Evolutionary conservation across 2,888 invertebrate species (phyloP), one percentile per base, ranked within the genome.

Genomic region (Philereme transversata): DNA sequence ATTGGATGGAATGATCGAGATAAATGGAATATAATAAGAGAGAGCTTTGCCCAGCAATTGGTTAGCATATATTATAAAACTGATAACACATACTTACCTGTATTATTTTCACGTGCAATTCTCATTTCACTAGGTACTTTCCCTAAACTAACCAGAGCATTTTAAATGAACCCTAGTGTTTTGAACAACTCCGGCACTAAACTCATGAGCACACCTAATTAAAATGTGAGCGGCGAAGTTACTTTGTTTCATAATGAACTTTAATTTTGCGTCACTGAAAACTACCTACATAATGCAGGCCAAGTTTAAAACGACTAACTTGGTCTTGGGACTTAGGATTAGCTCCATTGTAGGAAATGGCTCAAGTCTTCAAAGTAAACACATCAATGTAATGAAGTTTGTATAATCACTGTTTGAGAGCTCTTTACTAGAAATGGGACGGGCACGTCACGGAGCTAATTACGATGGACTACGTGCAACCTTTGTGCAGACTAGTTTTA

Each of bases 381-480:
- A 78, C 79, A 81, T 81, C 73, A 77, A 76, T 72, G 71, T 78
- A 75, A 81, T 79, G 73, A 77, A 76, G 73, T 79, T 78, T 73
- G 74, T 73, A 70, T 71, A 76, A 79, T 77, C 67, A 67, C 62
- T 66, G 57, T 63, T 63, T 56, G 45, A 53, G 43, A 50, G 56
- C 44, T 59, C 45, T 63, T 60, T 59, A 59, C 55, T 10, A 46
- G 51, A 33, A 59, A 45, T 49, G 58, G 51, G 62, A 56, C 48
- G 58, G 55, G 34, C 55, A 49, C 45, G 58, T 47, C 49, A 44
- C 50, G 38, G 22, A 34, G 43, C 43, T 50, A 57, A 52, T 57
- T 49, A 10, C 5, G 53, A 33, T 43, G 22, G 49, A 43, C 40
- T 44, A 53, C 50, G 46, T 53, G 50, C 9, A 36, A 51, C 41